phyloP scores from a whole-genome alignment of 1,140 invertebrate genomes.

The Manduca sexta region DNA sequence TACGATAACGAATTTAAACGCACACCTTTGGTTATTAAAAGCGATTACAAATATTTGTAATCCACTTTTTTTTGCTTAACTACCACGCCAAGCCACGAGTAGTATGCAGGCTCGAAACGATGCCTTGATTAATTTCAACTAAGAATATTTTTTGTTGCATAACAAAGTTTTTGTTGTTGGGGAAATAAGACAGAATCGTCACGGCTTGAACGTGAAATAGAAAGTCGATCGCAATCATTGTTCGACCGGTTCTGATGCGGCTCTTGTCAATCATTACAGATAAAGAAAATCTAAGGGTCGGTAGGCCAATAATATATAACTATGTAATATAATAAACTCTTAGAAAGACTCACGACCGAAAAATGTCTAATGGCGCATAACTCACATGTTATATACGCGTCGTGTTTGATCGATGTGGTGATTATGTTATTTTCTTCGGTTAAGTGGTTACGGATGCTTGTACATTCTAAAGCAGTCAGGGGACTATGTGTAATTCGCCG shows the following conservation, averaged over 20 bases:
- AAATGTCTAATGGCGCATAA: conserved; percentile 14
- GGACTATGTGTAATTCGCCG: too few species aligned
- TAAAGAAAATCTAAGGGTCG: background rate
- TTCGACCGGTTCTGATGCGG: conserved; percentile 13
- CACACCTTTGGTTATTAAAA: background rate
- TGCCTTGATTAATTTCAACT: background rate
- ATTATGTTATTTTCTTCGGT: conserved; percentile 1
- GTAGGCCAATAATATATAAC: conserved; percentile 5
- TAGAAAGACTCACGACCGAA: conserved; percentile 18
- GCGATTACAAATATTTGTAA: conserved; percentile 12
- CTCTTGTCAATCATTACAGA: conserved; percentile 6
- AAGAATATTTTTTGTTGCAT: conserved; percentile 1
- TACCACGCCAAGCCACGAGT: background rate
- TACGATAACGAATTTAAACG: background rate
- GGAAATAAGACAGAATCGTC: conserved; percentile 20
- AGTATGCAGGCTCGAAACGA: background rate
- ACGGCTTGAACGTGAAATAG: conserved; percentile 42
- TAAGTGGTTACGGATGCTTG: background rate
- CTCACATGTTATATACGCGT: conserved; percentile 2
- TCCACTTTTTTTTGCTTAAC: conserved; percentile 5
- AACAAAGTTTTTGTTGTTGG: background rate
- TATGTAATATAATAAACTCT: conserved; percentile 24
- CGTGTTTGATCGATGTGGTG: conserved; percentile 11
- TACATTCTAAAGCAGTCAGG: background rate
- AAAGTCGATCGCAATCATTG: conserved; percentile 33